Evolutionary conservation across 1,140 invertebrate genomes (phyloP).

Genomic region (Solen grandis): DNA sequence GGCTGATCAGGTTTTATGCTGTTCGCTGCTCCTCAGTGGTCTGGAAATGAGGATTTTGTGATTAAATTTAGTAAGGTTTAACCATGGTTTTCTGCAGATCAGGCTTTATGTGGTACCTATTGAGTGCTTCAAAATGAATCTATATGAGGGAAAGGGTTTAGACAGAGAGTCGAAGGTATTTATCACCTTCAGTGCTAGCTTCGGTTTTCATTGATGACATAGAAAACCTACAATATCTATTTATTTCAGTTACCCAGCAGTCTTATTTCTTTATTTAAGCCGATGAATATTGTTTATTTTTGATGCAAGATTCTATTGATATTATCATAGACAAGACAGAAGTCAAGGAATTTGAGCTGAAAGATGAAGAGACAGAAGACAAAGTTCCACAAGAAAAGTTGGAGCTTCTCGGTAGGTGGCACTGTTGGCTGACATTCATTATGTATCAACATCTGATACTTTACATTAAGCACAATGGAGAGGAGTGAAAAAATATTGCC

Average conservation of each 20-base stretch:
- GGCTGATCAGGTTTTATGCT: too few relatives aligned
- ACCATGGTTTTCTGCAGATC: too few relatives aligned
- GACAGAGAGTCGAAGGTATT: too few relatives aligned
- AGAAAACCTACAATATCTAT: neutral
- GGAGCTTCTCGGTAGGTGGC: conserved; percentile 14
- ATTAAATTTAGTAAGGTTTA: too few relatives aligned
- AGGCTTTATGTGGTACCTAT: too few relatives aligned
- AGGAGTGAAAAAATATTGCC: neutral
- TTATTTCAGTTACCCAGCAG: neutral
- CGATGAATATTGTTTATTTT: neutral
- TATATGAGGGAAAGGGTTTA: too few relatives aligned
- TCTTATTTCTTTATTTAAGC: neutral
- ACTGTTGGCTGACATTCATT: neutral
- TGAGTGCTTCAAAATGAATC: too few relatives aligned
- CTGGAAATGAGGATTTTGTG: too few relatives aligned
- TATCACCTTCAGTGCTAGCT: neutral
- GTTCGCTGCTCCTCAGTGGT: too few relatives aligned
- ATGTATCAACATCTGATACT: neutral
- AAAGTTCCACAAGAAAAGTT: conserved; percentile 24
- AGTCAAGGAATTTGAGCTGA: conserved; percentile 12
- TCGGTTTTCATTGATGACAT: neutral
- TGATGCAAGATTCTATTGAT: neutral
- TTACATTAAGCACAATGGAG: neutral
- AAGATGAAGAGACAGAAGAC: conserved; percentile 35
- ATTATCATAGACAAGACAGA: too few relatives aligned